A percentile compares a stretch with the other conserved stretches of the same genome.
These are phyloP conservation scores for Allobates femoralis DNA, from an alignment of 2,797 vertebrate species.

Conservation along the genomic window DNA sequence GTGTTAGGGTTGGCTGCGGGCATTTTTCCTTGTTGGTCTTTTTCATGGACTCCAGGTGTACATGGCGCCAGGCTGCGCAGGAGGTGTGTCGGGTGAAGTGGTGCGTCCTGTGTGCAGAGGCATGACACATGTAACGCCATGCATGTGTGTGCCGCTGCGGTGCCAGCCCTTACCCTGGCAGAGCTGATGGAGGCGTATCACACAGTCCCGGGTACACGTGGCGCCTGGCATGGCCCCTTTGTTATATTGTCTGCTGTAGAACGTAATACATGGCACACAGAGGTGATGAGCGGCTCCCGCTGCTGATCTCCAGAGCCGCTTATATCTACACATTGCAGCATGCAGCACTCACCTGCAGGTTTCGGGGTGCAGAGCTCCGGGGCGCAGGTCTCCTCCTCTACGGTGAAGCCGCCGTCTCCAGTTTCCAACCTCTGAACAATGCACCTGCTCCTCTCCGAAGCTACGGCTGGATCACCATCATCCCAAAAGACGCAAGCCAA, in stretches of 20 bases:
- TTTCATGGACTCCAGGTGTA: neutral
- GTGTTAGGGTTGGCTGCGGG: too few relatives aligned
- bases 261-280: neutral
- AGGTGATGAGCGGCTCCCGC: neutral
- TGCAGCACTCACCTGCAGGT: conserved; percentile 4
- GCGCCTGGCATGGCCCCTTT: neutral
- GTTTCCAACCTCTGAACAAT: neutral
- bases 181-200: neutral
- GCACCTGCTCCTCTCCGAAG: conserved; percentile 32
- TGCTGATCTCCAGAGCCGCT: neutral
- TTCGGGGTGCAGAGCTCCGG: neutral
- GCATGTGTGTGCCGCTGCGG: neutral
- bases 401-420: neutral
- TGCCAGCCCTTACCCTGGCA: neutral
- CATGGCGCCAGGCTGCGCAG: neutral
- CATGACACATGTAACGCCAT: neutral
- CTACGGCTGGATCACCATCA: neutral
- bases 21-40: too few relatives aligned
- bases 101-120: neutral
- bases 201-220: neutral
- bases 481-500: neutral
- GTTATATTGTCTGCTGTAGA: neutral
- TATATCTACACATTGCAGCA: neutral
- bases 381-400: too few relatives aligned
- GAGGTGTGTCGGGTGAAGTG: conserved; percentile 9